Percentiles rank a stretch among this genome's conserved stretches.
phyloP scores from a whole-genome alignment of 2,888 invertebrate species.

The Drosophila kuntzei region DNA sequence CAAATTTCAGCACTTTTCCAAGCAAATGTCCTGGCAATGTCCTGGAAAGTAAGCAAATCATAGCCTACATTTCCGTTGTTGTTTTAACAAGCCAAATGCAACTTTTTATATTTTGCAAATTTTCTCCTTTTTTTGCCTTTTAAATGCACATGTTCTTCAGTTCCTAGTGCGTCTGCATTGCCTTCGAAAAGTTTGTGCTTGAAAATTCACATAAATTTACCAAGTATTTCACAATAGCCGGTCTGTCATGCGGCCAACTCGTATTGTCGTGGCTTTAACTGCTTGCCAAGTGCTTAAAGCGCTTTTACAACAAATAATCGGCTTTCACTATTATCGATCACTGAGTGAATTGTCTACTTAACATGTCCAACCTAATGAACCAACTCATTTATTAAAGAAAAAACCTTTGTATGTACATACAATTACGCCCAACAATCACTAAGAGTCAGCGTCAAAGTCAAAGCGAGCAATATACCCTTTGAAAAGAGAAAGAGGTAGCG shows the following conservation, averaged over 20 bases:
- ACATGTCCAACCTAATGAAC: conserved; percentile 44
- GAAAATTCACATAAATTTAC: conserved; percentile 46
- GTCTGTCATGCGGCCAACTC: conserved; percentile 25
- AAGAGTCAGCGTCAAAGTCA: not conserved
- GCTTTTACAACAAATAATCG: conserved; percentile 3
- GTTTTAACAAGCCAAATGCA: conserved; percentile 56
- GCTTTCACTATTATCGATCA: conserved; percentile 34
- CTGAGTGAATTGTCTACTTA: conserved; percentile 3
- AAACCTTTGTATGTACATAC: not conserved
- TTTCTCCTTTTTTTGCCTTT: conserved; percentile 24
- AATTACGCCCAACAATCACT: conserved; percentile 12
- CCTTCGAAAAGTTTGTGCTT: conserved; percentile 33
- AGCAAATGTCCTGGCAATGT: conserved; percentile 59
- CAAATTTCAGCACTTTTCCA: conserved; percentile 53
- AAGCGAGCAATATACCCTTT: conserved; percentile 4
- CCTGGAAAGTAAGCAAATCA: conserved; percentile 73
- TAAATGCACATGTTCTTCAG: conserved; percentile 18
- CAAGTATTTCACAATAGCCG: conserved; percentile 31
- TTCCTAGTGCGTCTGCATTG: conserved; percentile 6
- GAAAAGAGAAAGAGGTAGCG: conserved; percentile 1
- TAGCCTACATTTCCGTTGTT: conserved; percentile 79
- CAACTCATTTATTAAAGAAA: conserved; percentile 26
- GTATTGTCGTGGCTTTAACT: conserved; percentile 33
- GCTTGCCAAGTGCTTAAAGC: conserved; percentile 2
- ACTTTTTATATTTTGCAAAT: conserved; percentile 21